Percentiles rank a stretch among this genome's conserved stretches.
phyloP scores from a whole-genome alignment of 2,888 invertebrate species.

The Ceratothoa steindachneri region DNA sequence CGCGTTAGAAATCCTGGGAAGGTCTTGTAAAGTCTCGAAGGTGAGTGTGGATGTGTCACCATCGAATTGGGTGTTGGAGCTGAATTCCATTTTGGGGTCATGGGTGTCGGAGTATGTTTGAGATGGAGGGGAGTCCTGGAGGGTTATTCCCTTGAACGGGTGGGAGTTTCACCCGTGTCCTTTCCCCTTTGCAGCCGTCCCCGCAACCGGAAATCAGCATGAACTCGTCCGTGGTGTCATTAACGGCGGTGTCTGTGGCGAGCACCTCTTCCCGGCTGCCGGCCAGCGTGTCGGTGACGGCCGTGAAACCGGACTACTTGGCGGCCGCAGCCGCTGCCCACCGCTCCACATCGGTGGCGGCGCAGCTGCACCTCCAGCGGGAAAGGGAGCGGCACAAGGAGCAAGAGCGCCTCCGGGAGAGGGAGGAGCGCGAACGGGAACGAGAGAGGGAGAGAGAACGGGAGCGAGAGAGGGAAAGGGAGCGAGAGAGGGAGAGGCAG shows the following conservation, averaged over 20 bases:
- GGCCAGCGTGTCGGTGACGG: slow-evolving; percentile 45
- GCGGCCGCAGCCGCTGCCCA: slow-evolving; percentile 9
- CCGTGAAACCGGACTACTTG: slow-evolving; percentile 33
- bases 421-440: slow-evolving; percentile 34
- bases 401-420: slow-evolving; percentile 20
- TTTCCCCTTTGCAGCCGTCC: slow-evolving; percentile 32
- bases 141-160: too few species aligned
- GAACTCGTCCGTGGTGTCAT: slow-evolving; percentile 40
- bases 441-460: slow-evolving; percentile 41
- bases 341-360: slow-evolving; percentile 40
- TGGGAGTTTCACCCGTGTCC: too few species aligned
- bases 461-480: slow-evolving; percentile 38
- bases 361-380: slow-evolving; percentile 38
- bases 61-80: too few species aligned
- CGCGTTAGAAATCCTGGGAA: too few species aligned
- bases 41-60: too few species aligned
- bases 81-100: too few species aligned
- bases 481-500: slow-evolving; percentile 38
- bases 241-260: slow-evolving; percentile 37
- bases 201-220: slow-evolving; percentile 35
- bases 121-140: too few species aligned
- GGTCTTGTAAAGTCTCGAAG: too few species aligned
- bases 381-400: slow-evolving; percentile 30
- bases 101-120: too few species aligned
- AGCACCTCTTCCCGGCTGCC: slow-evolving; percentile 35